Evolutionary conservation across 2,888 invertebrate species (phyloP), one percentile per base, ranked within the genome.

Genomic region (Rosalia funebris): DNA sequence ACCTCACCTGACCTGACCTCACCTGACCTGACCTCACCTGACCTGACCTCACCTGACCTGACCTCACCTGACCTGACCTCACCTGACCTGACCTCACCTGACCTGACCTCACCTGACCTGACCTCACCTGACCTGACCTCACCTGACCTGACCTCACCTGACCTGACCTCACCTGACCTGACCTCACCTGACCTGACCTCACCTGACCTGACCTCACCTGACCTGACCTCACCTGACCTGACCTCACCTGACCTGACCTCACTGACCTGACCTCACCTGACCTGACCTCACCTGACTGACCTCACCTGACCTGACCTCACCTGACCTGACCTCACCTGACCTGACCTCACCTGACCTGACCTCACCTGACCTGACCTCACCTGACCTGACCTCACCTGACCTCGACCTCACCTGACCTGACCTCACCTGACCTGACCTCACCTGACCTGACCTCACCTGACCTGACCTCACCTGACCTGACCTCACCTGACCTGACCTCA

Each of bases 401-500:
- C 58, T 42, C 4, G 25, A 25, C 25, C 25, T 25, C 4, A 25
- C 25, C 25, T 25, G 52, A 47, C 47, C 54, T 46, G 37, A 56
- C 57, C 57, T 37, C 37, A 56, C 57, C 57, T 46, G 37, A 64
- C 61, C 64, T 48, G 48, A 48, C 62, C 57, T 60, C 4, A 25
- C 25, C 25, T 25, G 25, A 25, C 25, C 46, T 57, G 57, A 59
- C 62, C 62, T 62, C 44, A 62, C 57, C 57, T 50, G 50, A 57
- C 63, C 63, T 61, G 61, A 63, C 62, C 65, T 57, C 62, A 64
- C 61, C 64, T 52, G 50, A 64, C 66, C 61, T 47, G 64, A 56
- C 55, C 60, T 60, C 54, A 63, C 65, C 25, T 25, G 25, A 25
- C 25, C 25, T 25, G 25, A 25, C 25, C 25, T 25, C n/a, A n/a